phyloP scores from a whole-genome alignment of 2,797 vertebrate species.

The Pangasius krempfi region DNA sequence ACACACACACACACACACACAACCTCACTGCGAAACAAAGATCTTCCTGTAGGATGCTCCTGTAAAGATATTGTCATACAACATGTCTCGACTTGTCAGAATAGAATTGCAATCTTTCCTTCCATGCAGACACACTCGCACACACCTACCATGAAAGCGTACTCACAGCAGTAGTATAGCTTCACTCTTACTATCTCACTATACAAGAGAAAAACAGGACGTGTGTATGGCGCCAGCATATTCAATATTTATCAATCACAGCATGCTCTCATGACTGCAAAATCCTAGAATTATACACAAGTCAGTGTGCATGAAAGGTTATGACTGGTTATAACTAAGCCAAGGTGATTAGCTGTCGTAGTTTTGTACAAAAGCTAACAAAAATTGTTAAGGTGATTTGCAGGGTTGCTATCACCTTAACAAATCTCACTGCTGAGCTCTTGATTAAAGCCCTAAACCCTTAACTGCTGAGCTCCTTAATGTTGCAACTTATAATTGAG shows the following conservation, averaged over 20 bases:
- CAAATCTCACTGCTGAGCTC: background rate
- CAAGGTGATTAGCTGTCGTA: background rate
- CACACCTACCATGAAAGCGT: background rate
- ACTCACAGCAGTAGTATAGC: background rate
- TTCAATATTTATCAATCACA: constrained; percentile 12
- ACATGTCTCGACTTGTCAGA: background rate
- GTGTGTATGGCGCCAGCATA: background rate
- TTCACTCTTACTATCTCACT: background rate
- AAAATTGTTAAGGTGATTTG: background rate
- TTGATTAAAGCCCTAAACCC: background rate
- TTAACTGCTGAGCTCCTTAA: background rate
- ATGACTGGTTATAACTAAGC: background rate
- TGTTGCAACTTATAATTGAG: background rate
- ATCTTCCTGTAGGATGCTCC: background rate
- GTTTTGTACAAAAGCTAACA: background rate
- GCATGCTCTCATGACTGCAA: background rate
- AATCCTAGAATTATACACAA: background rate
- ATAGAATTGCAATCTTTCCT: background rate
- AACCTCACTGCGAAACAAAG: background rate
- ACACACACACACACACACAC: background rate
- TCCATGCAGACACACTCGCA: background rate
- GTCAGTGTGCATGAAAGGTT: background rate
- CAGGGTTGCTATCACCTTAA: too few relatives aligned
- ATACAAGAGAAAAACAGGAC: background rate
- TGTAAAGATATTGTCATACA: background rate